Evolutionary conservation across 2,888 invertebrate genomes (phyloP).

Genomic region (Saturnia japonica): DNA sequence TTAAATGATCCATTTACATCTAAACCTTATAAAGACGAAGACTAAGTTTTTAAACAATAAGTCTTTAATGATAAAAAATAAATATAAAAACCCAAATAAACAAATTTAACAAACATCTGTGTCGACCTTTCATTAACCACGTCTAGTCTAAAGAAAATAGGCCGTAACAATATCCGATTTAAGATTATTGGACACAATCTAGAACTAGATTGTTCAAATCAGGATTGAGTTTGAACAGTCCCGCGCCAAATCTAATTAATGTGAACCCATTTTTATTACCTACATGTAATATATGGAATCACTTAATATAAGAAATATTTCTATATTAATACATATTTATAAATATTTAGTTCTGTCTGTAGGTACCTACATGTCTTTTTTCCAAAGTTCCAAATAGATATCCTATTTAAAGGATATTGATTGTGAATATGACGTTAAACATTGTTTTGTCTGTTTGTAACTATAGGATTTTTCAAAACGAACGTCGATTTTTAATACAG

Average conservation of each 20-base stretch:
- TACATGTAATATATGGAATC: not conserved
- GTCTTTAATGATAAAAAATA: slow-evolving; percentile 1
- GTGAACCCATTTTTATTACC: not conserved
- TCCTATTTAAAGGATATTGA: too few species aligned
- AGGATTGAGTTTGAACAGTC: slow-evolving; percentile 9
- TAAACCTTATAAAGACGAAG: too few species aligned
- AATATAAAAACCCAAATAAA: not conserved
- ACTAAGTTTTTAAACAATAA: too few species aligned
- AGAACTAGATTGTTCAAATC: slow-evolving; percentile 8
- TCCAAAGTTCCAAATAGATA: too few species aligned
- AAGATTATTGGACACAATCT: not conserved
- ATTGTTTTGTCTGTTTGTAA: too few species aligned
- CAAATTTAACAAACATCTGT: not conserved
- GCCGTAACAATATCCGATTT: slow-evolving; percentile 11
- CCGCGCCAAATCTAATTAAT: not conserved
- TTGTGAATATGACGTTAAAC: too few species aligned
- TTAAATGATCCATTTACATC: not conserved
- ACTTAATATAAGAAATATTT: not conserved
- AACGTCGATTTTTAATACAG: too few species aligned
- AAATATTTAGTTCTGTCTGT: too few species aligned
- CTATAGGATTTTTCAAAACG: too few species aligned
- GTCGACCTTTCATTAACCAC: slow-evolving; percentile 7
- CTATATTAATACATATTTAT: not conserved
- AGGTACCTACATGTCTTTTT: too few species aligned
- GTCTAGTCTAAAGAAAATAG: slow-evolving; percentile 10